A percentile compares a stretch with the other conserved stretches of the same genome.
These are phyloP conservation scores for Thalassaphorura encarpata DNA, from an alignment of 1,140 invertebrate species.

Conservation along the genomic window DNA sequence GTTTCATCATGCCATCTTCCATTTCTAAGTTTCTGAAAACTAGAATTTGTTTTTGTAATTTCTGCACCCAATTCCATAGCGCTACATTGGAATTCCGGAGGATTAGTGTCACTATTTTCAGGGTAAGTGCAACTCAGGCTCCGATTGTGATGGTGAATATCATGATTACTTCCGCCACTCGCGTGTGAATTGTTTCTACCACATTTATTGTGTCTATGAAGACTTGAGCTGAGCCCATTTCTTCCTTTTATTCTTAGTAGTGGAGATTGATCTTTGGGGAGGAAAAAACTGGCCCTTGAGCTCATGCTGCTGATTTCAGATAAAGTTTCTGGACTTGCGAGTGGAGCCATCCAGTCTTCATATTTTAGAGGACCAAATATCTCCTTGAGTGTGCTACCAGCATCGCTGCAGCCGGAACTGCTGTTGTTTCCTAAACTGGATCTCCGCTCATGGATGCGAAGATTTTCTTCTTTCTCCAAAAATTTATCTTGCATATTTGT, in stretches of 20 bases:
- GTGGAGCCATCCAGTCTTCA: slow-evolving; percentile 60
- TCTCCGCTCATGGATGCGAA: slow-evolving; percentile 20
- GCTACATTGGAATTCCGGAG: no score
- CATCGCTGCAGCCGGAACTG: slow-evolving; percentile 31
- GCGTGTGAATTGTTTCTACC: slow-evolving; percentile 18
- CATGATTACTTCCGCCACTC: slow-evolving; percentile 17
- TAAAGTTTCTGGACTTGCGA: slow-evolving; percentile 74
- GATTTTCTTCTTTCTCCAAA: slow-evolving; percentile 21
- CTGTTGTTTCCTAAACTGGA: slow-evolving; percentile 24
- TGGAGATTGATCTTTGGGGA: slow-evolving; percentile 26
- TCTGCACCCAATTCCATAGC: no score
- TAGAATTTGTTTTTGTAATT: no score
- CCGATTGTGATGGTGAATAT: slow-evolving; percentile 27
- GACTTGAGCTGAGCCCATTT: slow-evolving; percentile 16
- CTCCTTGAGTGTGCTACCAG: slow-evolving; percentile 27
- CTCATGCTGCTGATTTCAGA: slow-evolving; percentile 59
- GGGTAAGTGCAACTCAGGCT: slow-evolving; percentile 32
- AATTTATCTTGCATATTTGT: slow-evolving; percentile 32
- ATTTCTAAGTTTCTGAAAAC: no score
- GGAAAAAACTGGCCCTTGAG: slow-evolving; percentile 34
- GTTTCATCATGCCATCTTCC: no score
- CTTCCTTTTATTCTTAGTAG: slow-evolving; percentile 21
- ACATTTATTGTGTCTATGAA: slow-evolving; percentile 13
- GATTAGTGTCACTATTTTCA: slow-evolving; percentile 10
- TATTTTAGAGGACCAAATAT: slow-evolving; percentile 35